Base-by-base conservation (phyloP, 1,140 invertebrate genomes). In the Musca vetustissima region DNA sequence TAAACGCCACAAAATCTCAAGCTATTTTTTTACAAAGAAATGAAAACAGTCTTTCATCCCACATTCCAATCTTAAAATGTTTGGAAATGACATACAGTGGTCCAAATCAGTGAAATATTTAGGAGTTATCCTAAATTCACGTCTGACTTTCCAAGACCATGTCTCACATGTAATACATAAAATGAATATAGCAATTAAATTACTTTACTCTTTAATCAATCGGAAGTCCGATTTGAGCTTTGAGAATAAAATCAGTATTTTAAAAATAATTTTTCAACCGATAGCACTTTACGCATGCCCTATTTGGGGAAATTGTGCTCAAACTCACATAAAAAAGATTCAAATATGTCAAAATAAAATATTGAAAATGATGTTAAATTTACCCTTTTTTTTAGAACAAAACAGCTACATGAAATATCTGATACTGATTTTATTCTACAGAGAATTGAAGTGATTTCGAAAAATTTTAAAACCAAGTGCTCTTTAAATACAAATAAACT, bases 261-360 rank as follows among this genome's bases (percentile, higher is more conserved):
- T 49, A 15, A 49, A 49, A 17, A 6, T 17, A 49, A 49, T 49
- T 49, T 49, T 49, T 14, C n/a, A 22, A 22, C 24, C 59, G 2
- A 43, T 64, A 32, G 19, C 19, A 2, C 14, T 64, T 13, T 64
- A 64, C n/a, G 59, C 24, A 32, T 28, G 24, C 7, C n/a, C 59
- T 7, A n/a, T 43, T 6, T 64, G 59, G 59, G 24, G 32, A 13
- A 43, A 32, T 8, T 64, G 59, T 64, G 28, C 59, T 15, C 28
- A 64, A 32, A 32, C 59, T 17, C 59, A 64, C 59, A 64, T 32
- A 4, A 64, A 32, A 28, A 43, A 28, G 14, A 25, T 32, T 8
- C 59, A 64, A 50, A 72, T 55, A 70, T 66, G 15, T 69, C 47
- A 14, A 70, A 57, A 68, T 49, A 49, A 49, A 49, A 14, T 49